Evolutionary conservation across 37 sponge, comb jelly and placozoan species (phyloP).

Genomic region (Chondrosia reniformis): DNA sequence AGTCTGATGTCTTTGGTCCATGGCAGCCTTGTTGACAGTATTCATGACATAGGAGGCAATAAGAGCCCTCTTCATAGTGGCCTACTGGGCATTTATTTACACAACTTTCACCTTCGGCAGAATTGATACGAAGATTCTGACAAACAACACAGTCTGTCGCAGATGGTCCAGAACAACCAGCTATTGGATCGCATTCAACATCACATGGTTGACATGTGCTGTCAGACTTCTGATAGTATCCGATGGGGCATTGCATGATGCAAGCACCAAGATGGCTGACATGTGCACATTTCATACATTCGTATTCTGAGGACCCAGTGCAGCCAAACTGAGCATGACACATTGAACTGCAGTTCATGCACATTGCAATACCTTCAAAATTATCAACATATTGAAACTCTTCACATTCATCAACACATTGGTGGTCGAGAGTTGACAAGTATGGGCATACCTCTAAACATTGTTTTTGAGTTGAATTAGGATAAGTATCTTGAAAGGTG

Average conservation of each 20-base stretch:
- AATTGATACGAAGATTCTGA: constrained; percentile 23
- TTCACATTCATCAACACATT: constrained; percentile 50
- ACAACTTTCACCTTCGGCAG: neutral
- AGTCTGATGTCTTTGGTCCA: constrained; percentile 51
- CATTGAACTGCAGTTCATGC: constrained; percentile 33
- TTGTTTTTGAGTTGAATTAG: too few species aligned
- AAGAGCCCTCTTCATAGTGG: constrained; percentile 5
- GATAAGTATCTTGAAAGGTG: neutral
- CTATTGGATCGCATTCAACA: constrained; percentile 20
- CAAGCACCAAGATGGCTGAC: constrained; percentile 26
- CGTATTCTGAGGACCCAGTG: constrained; percentile 36
- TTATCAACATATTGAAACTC: constrained; percentile 34
- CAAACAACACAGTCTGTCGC: constrained; percentile 52
- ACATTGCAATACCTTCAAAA: neutral
- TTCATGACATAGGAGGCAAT: constrained; percentile 42
- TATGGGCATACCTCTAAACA: constrained; percentile 53
- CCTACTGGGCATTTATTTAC: constrained; percentile 33
- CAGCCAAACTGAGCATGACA: constrained; percentile 50
- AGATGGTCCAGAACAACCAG: constrained; percentile 52
- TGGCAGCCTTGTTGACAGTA: constrained; percentile 35
- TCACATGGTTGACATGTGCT: constrained; percentile 47
- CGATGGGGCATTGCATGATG: constrained; percentile 25
- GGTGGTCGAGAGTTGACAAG: constrained; percentile 31
- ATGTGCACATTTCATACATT: constrained; percentile 40
- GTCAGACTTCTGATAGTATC: constrained; percentile 15